Evolutionary conservation across 2,797 vertebrate species (phyloP).

Genomic region (Lacerta bilineata): DNA sequence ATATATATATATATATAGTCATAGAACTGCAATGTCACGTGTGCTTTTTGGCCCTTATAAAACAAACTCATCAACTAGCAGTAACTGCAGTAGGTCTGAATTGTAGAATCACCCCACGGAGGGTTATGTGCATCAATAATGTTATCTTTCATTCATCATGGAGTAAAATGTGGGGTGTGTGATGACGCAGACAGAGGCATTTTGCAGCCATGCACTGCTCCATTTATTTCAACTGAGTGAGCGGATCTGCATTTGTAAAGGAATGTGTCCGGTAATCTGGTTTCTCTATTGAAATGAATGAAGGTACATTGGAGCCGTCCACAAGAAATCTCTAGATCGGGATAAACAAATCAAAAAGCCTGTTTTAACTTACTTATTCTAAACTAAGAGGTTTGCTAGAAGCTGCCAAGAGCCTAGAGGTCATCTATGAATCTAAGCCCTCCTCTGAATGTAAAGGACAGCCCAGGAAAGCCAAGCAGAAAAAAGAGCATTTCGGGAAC

Average conservation of each 20-base stretch:
- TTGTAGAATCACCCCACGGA: background rate
- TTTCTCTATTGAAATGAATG: background rate
- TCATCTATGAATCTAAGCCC: background rate
- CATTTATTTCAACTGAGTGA: background rate
- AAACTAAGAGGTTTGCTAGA: slow-evolving; percentile 48
- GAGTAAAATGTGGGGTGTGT: background rate
- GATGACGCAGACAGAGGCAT: background rate
- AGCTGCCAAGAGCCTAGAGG: slow-evolving; percentile 31
- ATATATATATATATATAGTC: too few species aligned
- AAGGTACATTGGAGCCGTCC: background rate
- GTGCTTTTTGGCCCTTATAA: background rate
- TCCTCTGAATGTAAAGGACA: slow-evolving; percentile 12
- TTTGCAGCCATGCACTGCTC: too few species aligned
- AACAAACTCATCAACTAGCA: background rate
- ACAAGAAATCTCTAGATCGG: slow-evolving; percentile 2
- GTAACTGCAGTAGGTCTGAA: background rate
- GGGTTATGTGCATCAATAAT: background rate
- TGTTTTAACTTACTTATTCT: slow-evolving; percentile 39
- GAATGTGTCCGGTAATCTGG: background rate
- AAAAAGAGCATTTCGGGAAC: slow-evolving; percentile 45
- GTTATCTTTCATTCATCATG: background rate
- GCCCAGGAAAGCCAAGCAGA: slow-evolving; percentile 17
- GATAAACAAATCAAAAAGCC: background rate
- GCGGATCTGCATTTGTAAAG: background rate
- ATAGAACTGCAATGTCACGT: background rate